phyloP scores from a whole-genome alignment of 2,113 vertebrate species.

The Siniperca knerii region DNA sequence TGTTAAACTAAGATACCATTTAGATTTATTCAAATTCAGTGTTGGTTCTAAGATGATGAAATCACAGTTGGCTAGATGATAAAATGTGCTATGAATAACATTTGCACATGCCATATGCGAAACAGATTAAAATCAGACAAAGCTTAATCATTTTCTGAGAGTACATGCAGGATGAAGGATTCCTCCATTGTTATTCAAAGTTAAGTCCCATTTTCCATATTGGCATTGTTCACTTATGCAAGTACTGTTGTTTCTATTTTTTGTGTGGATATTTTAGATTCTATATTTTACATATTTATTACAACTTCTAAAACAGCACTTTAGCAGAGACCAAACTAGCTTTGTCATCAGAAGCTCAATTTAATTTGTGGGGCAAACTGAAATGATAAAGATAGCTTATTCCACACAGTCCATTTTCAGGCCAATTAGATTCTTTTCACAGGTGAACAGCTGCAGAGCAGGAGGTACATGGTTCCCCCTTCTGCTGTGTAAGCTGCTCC shows the following conservation, averaged over 20 bases:
- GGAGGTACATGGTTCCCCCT: neutral
- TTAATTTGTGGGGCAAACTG: neutral
- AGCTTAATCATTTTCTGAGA: neutral
- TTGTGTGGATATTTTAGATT: neutral
- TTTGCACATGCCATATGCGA: neutral
- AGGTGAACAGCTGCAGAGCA: neutral
- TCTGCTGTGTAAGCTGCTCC: constrained; percentile 3
- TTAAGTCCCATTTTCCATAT: neutral
- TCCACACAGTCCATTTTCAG: neutral
- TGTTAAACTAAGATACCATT: neutral
- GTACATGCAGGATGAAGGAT: neutral
- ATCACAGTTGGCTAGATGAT: neutral
- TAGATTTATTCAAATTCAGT: neutral
- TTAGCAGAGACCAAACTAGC: neutral
- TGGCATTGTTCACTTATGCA: neutral
- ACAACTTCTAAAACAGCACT: neutral
- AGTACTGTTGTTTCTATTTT: neutral
- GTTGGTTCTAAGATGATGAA: neutral
- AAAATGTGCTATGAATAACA: constrained; percentile 17
- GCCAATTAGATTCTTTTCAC: neutral
- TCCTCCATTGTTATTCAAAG: neutral
- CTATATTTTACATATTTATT: neutral
- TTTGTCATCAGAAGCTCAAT: neutral
- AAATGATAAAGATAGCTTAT: neutral
- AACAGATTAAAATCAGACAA: constrained; percentile 1